Evolutionary conservation across 1,140 invertebrate species (phyloP).

Genomic region (Cotesia glomerata): DNA sequence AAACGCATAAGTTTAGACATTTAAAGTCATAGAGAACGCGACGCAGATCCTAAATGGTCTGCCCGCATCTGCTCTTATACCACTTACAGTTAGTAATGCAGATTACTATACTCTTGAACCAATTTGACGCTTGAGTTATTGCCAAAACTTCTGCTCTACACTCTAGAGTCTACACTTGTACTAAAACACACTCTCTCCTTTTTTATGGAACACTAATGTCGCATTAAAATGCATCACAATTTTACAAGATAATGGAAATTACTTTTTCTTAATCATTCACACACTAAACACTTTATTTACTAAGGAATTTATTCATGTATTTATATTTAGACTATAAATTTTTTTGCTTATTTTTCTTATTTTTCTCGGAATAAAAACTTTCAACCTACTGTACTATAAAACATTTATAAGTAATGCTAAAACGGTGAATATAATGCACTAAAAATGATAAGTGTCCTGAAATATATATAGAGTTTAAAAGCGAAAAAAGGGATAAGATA

Average conservation of each 20-base stretch:
- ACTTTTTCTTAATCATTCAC: too few relatives aligned
- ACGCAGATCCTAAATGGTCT: slow-evolving; percentile 5
- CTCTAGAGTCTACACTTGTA: not conserved
- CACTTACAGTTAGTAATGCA: slow-evolving; percentile 32
- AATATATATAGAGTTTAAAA: not conserved
- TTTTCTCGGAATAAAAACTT: too few relatives aligned
- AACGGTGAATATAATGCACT: not conserved
- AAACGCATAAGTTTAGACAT: not conserved
- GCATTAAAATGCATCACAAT: too few relatives aligned
- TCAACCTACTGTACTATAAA: too few relatives aligned
- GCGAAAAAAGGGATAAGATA: not conserved
- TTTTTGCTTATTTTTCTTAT: too few relatives aligned
- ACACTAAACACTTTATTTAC: too few relatives aligned
- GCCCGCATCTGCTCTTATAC: slow-evolving; percentile 17
- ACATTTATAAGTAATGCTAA: not conserved
- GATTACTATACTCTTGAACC: slow-evolving; percentile 34
- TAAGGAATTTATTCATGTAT: too few relatives aligned
- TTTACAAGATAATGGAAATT: too few relatives aligned
- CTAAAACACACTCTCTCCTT: too few relatives aligned
- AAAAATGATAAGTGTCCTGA: not conserved
- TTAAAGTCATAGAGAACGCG: not conserved
- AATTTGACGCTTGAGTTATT: slow-evolving; percentile 31
- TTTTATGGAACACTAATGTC: too few relatives aligned
- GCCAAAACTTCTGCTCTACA: slow-evolving; percentile 26
- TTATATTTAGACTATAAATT: too few relatives aligned